Evolutionary conservation across 2,888 invertebrate genomes (phyloP).

Genomic region (Pimpla rufipes): DNA sequence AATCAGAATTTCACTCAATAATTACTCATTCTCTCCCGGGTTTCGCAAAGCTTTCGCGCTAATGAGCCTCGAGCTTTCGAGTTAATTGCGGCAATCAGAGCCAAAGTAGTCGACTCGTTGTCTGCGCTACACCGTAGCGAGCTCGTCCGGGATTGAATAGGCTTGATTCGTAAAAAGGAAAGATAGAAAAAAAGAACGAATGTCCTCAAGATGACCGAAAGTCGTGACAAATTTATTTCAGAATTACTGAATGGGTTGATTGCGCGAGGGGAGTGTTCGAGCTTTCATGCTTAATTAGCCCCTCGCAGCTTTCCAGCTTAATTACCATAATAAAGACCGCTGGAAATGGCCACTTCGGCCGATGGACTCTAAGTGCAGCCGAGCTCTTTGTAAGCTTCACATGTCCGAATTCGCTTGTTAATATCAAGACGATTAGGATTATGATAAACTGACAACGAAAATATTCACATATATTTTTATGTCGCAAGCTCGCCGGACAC

Average conservation of each 20-base stretch:
- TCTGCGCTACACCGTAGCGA: background rate
- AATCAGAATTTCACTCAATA: background rate
- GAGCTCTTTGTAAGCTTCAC: slow-evolving; percentile 56
- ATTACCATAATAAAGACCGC: slow-evolving; percentile 36
- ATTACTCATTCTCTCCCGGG: slow-evolving; percentile 6
- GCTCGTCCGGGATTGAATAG: background rate
- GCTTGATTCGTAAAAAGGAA: background rate
- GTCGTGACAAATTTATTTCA: background rate
- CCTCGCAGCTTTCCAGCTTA: slow-evolving; percentile 49
- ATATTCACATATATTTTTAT: no score
- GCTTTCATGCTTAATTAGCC: slow-evolving; percentile 40
- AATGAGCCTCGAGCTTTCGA: slow-evolving; percentile 55
- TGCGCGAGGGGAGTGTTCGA: slow-evolving; percentile 6
- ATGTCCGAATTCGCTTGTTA: slow-evolving; percentile 53
- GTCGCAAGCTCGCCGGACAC: no score
- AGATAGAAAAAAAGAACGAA: background rate
- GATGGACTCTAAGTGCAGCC: slow-evolving; percentile 25
- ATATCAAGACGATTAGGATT: slow-evolving; percentile 63
- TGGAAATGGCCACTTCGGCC: slow-evolving; percentile 20
- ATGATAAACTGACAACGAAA: no score
- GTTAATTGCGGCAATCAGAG: slow-evolving; percentile 48
- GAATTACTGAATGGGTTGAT: slow-evolving; percentile 9
- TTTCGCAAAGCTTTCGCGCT: slow-evolving; percentile 13
- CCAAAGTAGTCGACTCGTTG: background rate
- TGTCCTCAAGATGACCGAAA: background rate